These are phyloP conservation scores for Abramis brama DNA, from an alignment of 2,113 vertebrate species.

Conservation along the genomic window DNA sequence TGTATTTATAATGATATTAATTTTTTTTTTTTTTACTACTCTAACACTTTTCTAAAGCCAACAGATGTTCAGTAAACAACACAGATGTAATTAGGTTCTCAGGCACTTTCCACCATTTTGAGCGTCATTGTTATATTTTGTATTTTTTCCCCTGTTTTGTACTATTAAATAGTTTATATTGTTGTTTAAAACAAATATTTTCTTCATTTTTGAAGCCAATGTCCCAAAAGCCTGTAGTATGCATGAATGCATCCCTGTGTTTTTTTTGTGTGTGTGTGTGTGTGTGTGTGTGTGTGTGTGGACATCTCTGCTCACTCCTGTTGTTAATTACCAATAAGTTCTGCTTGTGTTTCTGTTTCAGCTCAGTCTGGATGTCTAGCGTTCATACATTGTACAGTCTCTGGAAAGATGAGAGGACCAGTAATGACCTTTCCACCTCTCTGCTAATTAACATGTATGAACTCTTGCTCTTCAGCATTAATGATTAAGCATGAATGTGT, in stretches of 20 bases:
- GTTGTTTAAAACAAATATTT: not conserved
- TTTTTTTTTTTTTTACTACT: not conserved
- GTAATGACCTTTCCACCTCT: slow-evolving; percentile 28
- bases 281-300: not conserved
- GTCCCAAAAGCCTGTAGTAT: too few relatives aligned
- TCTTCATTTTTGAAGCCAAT: not conserved
- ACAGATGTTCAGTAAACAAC: not conserved
- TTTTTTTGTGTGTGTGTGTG: too few relatives aligned
- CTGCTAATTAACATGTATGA: slow-evolving; percentile 36
- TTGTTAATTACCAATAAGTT: not conserved
- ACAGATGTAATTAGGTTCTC: not conserved
- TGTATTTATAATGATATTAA: too few relatives aligned
- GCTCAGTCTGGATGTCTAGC: not conserved
- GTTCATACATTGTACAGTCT: slow-evolving; percentile 14
- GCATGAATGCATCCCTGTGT: too few relatives aligned
- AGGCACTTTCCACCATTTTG: too few relatives aligned
- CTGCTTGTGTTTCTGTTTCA: not conserved
- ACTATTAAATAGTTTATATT: too few relatives aligned
- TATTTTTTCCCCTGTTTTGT: not conserved
- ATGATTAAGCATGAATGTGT: slow-evolving; percentile 41
- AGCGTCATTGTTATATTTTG: not conserved
- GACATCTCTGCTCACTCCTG: not conserved
- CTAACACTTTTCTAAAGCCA: not conserved
- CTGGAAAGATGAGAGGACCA: slow-evolving; percentile 1
- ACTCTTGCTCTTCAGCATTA: slow-evolving; percentile 19